These are phyloP conservation scores for Alouatta palliata DNA, from an alignment of 2,113 vertebrate genomes.

Conservation along the genomic window DNA sequence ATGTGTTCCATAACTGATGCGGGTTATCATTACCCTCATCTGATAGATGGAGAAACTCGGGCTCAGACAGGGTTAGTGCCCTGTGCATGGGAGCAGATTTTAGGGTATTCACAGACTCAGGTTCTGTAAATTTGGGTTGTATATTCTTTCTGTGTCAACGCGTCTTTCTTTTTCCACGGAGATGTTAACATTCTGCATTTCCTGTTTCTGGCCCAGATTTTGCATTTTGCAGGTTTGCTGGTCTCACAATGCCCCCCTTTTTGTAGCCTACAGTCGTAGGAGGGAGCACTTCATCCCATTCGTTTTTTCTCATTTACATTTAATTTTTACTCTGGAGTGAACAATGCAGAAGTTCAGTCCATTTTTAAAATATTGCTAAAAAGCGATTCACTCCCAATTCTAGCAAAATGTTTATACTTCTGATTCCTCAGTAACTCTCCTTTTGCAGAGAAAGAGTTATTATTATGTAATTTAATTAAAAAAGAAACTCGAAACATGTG, in stretches of 20 bases:
- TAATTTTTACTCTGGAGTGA: not conserved
- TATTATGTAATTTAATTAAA: not conserved
- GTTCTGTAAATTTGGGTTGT: not conserved
- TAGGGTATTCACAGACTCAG: not conserved
- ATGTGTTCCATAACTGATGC: not conserved
- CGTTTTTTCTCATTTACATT: not conserved
- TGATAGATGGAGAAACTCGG: not conserved
- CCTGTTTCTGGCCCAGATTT: not conserved
- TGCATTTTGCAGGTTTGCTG: not conserved
- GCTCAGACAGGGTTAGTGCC: not conserved
- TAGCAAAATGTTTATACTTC: not conserved
- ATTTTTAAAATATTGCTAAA: not conserved
- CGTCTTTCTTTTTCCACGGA: not conserved
- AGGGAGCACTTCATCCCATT: not conserved
- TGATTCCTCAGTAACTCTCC: not conserved
- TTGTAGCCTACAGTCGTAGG: not conserved
- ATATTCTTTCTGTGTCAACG: not conserved
- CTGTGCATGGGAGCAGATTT: not conserved
- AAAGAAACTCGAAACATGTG: not conserved
- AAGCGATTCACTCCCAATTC: not conserved
- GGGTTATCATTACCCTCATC: not conserved
- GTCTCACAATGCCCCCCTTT: not conserved
- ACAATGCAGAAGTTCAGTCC: not conserved
- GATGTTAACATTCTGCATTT: not conserved
- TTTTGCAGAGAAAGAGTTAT: not conserved